A percentile compares a stretch with the other conserved stretches of the same genome.
phyloP scores from a whole-genome alignment of 2,113 vertebrate species.

The Picathartes gymnocephalus region DNA sequence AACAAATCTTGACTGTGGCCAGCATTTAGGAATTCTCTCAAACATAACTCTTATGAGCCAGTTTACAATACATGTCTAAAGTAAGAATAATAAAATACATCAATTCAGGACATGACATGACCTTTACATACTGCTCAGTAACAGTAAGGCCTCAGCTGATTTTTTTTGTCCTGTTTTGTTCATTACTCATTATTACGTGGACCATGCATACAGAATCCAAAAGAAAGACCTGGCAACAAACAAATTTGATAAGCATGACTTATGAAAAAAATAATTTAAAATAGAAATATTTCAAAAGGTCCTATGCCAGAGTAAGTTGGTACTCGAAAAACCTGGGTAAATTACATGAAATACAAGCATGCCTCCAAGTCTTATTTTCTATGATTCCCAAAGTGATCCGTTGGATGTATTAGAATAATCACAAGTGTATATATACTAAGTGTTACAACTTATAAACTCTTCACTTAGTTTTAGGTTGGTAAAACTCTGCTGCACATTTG shows the following conservation, averaged over 20 bases:
- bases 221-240: background rate
- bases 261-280: accelerated
- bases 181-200: background rate
- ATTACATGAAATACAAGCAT: background rate
- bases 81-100: background rate
- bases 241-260: background rate
- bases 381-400: background rate
- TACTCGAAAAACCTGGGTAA: background rate
- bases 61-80: background rate
- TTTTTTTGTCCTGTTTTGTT: background rate
- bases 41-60: background rate
- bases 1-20: background rate
- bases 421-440: background rate
- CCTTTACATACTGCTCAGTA: background rate
- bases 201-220: background rate
- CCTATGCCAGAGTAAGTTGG: background rate
- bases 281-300: accelerated
- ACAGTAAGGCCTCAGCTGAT: background rate
- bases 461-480: background rate
- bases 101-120: background rate
- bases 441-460: background rate
- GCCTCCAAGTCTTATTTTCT: background rate
- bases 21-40: background rate
- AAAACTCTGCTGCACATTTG: background rate
- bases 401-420: background rate